A percentile compares a stretch with the other conserved stretches of the same genome.
Evolutionary conservation across 2,113 vertebrate species (phyloP).

Genomic region (Grallaria varia): DNA sequence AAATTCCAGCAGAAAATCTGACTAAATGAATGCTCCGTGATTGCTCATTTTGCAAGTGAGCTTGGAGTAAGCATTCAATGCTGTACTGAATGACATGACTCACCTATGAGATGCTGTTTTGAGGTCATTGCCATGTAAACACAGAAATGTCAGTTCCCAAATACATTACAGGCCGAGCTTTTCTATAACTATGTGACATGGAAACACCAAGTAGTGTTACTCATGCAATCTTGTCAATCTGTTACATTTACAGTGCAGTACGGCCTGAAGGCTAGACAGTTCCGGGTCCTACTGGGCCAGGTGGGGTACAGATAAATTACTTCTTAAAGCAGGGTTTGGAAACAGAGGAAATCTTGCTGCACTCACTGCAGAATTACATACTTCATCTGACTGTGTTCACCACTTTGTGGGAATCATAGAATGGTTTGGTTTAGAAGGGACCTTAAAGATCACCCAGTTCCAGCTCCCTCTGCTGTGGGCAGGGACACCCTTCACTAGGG

Average conservation of each 20-base stretch:
- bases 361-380: background rate
- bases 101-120: background rate
- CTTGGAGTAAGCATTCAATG: background rate
- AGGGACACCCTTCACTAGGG: background rate
- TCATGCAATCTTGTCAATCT: background rate
- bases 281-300: background rate
- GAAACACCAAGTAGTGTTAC: background rate
- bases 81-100: background rate
- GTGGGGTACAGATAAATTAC: background rate
- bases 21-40: background rate
- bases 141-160: background rate
- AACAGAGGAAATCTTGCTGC: background rate
- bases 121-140: background rate
- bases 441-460: background rate
- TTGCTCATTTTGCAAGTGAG: background rate
- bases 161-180: background rate
- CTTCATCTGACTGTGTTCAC: accelerated
- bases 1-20: background rate
- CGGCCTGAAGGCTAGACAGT: background rate
- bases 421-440: background rate
- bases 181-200: background rate
- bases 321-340: background rate
- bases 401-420: background rate
- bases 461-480: background rate
- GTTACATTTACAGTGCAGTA: background rate